Evolutionary conservation across 2,113 vertebrate species (phyloP).

Genomic region (Oriolus oriolus): DNA sequence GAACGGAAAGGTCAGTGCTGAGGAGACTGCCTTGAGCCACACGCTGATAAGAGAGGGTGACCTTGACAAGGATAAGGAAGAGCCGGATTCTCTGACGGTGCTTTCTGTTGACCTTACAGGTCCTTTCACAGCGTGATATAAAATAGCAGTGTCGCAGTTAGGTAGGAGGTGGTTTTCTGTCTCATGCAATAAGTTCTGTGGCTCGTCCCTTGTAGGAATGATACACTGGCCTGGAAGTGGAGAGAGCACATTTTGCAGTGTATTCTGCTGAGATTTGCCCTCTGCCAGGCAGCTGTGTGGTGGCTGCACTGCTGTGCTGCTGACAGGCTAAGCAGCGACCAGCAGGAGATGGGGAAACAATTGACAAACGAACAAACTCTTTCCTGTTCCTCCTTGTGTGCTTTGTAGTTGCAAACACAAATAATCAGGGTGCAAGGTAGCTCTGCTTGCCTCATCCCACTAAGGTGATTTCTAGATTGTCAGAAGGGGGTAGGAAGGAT

Average conservation of each 20-base stretch:
- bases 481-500: background rate
- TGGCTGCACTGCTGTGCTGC: background rate
- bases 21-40: background rate
- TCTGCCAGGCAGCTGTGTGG: background rate
- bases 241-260: background rate
- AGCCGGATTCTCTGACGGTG: background rate
- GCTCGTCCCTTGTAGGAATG: accelerated
- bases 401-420: background rate
- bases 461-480: background rate
- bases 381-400: background rate
- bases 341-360: background rate
- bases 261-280: background rate
- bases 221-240: background rate
- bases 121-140: background rate
- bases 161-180: background rate
- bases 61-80: background rate
- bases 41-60: background rate
- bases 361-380: background rate
- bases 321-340: background rate
- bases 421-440: background rate
- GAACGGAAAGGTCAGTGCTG: background rate
- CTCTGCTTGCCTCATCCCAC: background rate
- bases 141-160: background rate
- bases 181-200: background rate
- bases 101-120: background rate